Evolutionary conservation across 2,888 invertebrate genomes (phyloP).

Genomic region (Zeuzera pyrina): DNA sequence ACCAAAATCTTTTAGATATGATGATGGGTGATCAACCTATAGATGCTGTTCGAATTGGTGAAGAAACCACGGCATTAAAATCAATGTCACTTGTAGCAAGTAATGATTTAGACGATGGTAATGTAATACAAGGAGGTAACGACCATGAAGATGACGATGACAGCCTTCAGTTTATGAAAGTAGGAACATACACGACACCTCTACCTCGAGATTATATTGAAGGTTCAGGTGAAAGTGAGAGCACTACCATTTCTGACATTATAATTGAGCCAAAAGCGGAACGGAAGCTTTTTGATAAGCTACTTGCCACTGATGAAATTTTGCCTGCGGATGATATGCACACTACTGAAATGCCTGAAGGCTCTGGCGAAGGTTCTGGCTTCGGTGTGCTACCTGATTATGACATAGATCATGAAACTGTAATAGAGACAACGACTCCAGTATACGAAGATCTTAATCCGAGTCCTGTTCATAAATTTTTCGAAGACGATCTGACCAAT

Average conservation of each 20-base stretch:
- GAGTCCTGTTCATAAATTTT: conserved; percentile 30
- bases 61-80: conserved; percentile 51
- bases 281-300: conserved; percentile 21
- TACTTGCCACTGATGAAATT: conserved; percentile 33
- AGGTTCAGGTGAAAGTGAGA: conserved; percentile 55
- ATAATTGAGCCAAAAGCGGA: conserved; percentile 24
- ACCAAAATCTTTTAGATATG: conserved; percentile 60
- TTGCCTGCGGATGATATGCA: conserved; percentile 30
- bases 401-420: conserved; percentile 19
- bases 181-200: conserved; percentile 30
- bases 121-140: conserved; percentile 40
- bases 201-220: conserved; percentile 36
- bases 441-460: conserved; percentile 35
- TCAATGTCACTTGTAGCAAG: conserved; percentile 44
- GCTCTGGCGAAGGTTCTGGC: conserved; percentile 58
- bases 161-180: conserved; percentile 48
- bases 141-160: conserved; percentile 56
- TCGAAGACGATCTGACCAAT: conserved; percentile 32
- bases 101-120: conserved; percentile 55
- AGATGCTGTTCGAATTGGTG: conserved; percentile 41
- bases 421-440: conserved; percentile 33
- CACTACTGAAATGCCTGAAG: conserved; percentile 49
- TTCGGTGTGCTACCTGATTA: conserved; percentile 17
- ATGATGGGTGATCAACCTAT: conserved; percentile 77
- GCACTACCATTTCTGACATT: conserved; percentile 53